phyloP scores from a whole-genome alignment of 2,797 vertebrate species.

The Phataginus tricuspis region DNA sequence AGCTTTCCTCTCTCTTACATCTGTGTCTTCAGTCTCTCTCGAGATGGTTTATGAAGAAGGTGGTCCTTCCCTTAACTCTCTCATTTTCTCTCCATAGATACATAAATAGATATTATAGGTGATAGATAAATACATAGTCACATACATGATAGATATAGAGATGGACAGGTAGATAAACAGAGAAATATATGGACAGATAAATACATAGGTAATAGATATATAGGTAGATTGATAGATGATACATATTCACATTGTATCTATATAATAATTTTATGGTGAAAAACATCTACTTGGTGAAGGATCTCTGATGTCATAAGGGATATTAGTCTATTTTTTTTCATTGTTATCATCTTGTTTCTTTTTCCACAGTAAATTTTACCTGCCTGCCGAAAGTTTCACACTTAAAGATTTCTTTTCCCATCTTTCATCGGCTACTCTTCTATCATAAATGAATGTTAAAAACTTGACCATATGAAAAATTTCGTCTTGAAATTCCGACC shows the following conservation, averaged over 20 bases:
- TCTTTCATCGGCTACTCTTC: not conserved
- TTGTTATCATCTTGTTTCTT: not conserved
- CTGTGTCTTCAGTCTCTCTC: not conserved
- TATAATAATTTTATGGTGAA: not conserved
- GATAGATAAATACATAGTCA: not conserved
- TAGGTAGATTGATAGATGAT: not conserved
- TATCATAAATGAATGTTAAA: not conserved
- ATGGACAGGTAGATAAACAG: no score
- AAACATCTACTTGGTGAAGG: not conserved
- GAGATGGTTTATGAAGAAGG: not conserved
- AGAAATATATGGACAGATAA: not conserved
- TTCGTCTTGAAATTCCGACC: fast-evolving
- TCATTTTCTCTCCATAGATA: not conserved
- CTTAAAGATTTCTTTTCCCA: no score
- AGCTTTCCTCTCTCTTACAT: no score
- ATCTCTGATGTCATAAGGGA: not conserved
- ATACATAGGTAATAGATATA: not conserved
- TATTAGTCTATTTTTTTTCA: not conserved
- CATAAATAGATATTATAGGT: not conserved
- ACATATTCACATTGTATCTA: not conserved
- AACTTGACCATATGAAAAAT: not conserved
- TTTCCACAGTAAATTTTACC: not conserved
- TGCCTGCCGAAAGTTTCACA: not conserved
- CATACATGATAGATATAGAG: no score
- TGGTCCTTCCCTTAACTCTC: not conserved